Percentiles rank a stretch among this genome's conserved stretches.
Conservation (phyloP, 2,113 vertebrate species). For the Cinclus cinclus region DNA sequence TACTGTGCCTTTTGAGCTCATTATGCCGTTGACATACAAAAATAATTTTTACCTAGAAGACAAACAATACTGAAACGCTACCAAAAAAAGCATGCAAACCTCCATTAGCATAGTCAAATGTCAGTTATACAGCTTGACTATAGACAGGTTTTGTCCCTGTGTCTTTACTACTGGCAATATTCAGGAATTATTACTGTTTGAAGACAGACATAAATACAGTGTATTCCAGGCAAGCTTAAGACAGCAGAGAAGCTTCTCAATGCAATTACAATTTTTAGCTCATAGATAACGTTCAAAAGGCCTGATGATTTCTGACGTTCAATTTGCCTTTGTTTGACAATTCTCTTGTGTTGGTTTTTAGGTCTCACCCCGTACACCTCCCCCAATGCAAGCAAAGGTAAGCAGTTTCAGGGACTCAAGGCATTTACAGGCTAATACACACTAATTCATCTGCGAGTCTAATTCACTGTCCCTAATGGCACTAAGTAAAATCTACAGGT, state of each 20-base stretch:
- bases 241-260: background rate
- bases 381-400: slow-evolving; percentile 83
- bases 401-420: background rate
- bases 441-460: background rate
- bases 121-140: background rate
- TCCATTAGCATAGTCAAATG: background rate
- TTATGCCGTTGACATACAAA: background rate
- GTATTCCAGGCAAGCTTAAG: background rate
- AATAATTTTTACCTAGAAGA: background rate
- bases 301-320: background rate
- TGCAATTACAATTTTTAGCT: background rate
- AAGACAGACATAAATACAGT: background rate
- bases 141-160: background rate
- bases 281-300: background rate
- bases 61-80: background rate
- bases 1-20: background rate
- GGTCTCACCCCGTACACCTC: slow-evolving; percentile 83
- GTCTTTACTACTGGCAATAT: background rate
- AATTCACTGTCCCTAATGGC: background rate
- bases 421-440: background rate
- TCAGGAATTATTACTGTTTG: background rate
- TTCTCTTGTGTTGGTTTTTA: slow-evolving; percentile 42
- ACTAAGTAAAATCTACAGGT: background rate
- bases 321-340: background rate
- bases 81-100: background rate